Evolutionary conservation across 2,888 invertebrate genomes (phyloP).

Genomic region (Iselma pallidipennis): DNA sequence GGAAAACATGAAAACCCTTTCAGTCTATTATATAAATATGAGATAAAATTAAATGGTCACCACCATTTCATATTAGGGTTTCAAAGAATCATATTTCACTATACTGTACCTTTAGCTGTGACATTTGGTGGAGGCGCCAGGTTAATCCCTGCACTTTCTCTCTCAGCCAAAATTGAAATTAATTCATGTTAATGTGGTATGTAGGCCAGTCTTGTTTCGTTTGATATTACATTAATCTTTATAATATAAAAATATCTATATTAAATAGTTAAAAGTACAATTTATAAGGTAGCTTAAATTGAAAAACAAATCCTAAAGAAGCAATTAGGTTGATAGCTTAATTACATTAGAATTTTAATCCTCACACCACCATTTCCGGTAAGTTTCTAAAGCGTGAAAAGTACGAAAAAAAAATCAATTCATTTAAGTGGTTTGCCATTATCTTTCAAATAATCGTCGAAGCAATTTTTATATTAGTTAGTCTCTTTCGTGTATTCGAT

Average conservation of each 20-base stretch:
- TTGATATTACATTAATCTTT: no score
- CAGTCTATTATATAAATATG: background rate
- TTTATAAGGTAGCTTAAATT: background rate
- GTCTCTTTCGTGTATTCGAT: background rate
- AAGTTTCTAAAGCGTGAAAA: background rate
- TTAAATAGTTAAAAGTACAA: background rate
- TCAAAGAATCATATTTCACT: no score
- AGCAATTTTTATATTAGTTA: slow-evolving; percentile 10
- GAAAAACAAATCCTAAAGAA: background rate
- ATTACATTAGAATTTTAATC: slow-evolving; percentile 12
- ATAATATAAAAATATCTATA: no score
- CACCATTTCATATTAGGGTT: background rate
- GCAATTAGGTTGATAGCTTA: slow-evolving; percentile 7
- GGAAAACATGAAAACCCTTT: background rate
- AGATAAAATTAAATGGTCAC: background rate
- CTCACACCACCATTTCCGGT: background rate
- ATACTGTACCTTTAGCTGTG: no score
- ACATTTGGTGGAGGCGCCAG: slow-evolving; percentile 1
- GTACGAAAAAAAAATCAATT: slow-evolving; percentile 14
- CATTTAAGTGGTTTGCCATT: slow-evolving; percentile 14
- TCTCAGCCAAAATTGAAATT: no score
- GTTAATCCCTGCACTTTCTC: background rate
- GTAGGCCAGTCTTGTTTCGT: no score
- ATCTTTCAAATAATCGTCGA: slow-evolving; percentile 9
- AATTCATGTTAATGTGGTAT: no score